Evolutionary conservation across 1,140 invertebrate species (phyloP), one percentile per base, ranked within the genome.

Genomic region (Harpegnathos saltator): DNA sequence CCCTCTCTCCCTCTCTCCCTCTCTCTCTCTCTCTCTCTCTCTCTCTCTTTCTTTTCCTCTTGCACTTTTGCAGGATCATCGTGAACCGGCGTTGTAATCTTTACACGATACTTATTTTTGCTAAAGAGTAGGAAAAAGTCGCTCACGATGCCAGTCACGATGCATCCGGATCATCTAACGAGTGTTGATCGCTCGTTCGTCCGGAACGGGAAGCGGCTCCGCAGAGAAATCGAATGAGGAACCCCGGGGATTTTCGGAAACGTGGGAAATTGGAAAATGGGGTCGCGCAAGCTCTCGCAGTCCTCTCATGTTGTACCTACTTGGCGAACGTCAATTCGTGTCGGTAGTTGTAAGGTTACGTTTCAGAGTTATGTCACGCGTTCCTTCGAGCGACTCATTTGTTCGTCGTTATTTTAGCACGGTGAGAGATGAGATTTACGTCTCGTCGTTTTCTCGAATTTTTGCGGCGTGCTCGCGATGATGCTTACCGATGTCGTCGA

Each of bases 101-200:
- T 62, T 58, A 71, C 71, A 82, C 88, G 84, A 90, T 82, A 90
- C 88, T 92, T 92, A 92, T 92, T 92, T 92, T 92, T 92, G 89
- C 91, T 92, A 92, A 89, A 56, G 85, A 89, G 85, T 89, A 92
- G 89, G 85, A 83, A n/a, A n/a, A n/a, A 84, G 56, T 84, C 58
- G 68, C 61, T 81, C 86, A 62, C 24, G 68, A 65, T 44, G 24
- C 65, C 54, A 29, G 75, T 22, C 81, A 80, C 74, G 85, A 87
- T 71, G 73, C 33, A 50, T 86, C 65, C 54, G 38, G 63, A 73
- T 62, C 14, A 44, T 68, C 63, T 38, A 74, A 44, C 38, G 38
- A 44, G 38, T 44, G 38, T 19, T 48, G 50, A 48, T 71, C 24
- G 33, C 65, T 17, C 73, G 63, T 73, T 73, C 54, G 82, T 83